Evolutionary conservation across 2,888 invertebrate genomes (phyloP), one percentile per base, ranked within the genome.

Genomic region (Chouioia cunea): DNA sequence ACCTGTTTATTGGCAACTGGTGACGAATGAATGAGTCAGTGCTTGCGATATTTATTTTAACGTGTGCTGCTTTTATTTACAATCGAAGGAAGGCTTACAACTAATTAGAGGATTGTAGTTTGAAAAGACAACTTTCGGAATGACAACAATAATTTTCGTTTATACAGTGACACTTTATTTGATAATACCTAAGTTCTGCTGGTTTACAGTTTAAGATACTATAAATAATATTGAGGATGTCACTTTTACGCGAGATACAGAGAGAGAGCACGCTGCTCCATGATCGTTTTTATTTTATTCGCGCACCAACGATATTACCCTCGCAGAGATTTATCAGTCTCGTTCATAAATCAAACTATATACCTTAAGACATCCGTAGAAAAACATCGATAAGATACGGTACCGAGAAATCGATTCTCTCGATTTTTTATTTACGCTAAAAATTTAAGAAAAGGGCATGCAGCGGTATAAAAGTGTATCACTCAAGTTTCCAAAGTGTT

Each of bases 391-490:
- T 3, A 36, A 36, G 36, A 36, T 36, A 36, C 36, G 12, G 6
- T 36, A n/a, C n/a, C 36, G 36, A 36, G 36, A 50, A 53, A 57
- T 6, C 44, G 23, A 62, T n/a, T n/a, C 16, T 18, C 50, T 60
- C 57, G 16, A 67, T 43, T 65, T 54, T 56, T 20, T 57, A 73
- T 36, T 36, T 36, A 10, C 36, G 36, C 36, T 36, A 36, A 36
- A 36, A 69, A 57, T 62, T 59, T 20, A 69, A 44, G 14, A 44
- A 48, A 48, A 12, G 20, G 47, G 63, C 16, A 36, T 36, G 12
- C 12, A 65, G 22, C 36, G 52, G 69, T 66, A 73, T 44, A 70
- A 70, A 73, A 70, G 69, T 36, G 6, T 66, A 66, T 73, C 63
- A 73, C 66, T 63, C 12, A 47, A 67, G 27, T 22, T 63, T 47